These are phyloP conservation scores for Aselliscus stoliczkanus DNA, from an alignment of 2,797 vertebrate species.

Conservation along the genomic window DNA sequence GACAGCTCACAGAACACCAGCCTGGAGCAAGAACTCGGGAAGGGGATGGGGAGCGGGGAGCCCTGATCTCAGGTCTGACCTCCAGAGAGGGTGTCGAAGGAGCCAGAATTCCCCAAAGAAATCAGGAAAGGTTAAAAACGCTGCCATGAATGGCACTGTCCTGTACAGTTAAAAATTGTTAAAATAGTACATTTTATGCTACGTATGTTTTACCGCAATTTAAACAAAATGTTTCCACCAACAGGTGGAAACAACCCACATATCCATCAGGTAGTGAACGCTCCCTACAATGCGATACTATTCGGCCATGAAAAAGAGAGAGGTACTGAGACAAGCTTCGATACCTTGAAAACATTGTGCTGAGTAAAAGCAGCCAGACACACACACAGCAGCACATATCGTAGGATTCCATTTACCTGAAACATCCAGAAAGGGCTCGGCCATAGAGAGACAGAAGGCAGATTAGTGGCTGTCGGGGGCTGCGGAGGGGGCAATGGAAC, in stretches of 20 bases:
- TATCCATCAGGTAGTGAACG: background rate
- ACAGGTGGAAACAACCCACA: background rate
- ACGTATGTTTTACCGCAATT: background rate
- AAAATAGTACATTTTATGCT: background rate
- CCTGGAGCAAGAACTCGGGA: background rate
- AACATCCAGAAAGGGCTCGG: background rate
- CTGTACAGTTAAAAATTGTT: background rate
- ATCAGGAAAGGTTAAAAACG: background rate
- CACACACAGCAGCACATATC: background rate
- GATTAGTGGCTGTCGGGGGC: background rate
- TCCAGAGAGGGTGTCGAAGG: background rate
- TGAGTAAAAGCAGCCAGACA: background rate
- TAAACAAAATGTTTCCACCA: background rate
- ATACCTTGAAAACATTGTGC: background rate
- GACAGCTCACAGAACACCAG: background rate
- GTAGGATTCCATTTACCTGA: background rate
- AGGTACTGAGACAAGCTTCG: background rate
- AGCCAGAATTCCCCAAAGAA: background rate
- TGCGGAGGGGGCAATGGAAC: background rate
- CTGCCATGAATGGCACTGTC: background rate
- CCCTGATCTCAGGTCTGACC: background rate
- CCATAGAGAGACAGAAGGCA: background rate
- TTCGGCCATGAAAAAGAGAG: background rate
- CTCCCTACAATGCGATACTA: background rate
- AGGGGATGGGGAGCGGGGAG: no score